Base-by-base conservation (phyloP, 2,888 invertebrate species). In the Macrophya alboannulata region DNA sequence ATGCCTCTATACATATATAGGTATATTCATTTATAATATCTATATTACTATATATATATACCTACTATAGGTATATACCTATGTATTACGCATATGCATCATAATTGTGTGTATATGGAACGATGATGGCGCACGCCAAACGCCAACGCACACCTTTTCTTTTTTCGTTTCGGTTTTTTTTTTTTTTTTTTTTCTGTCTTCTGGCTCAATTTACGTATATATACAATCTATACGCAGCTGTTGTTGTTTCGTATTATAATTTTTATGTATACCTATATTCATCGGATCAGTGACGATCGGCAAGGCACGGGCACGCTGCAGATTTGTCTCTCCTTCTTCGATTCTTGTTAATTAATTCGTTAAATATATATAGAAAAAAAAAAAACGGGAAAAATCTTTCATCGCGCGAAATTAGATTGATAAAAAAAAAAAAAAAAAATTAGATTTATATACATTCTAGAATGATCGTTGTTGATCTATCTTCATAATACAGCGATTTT, bases 121-220 rank as follows among this genome's bases (percentile, higher is more conserved):
- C 62, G 62, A 62, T 62, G 25, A 62, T 62, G 62, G 62, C 62
- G 62, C 25, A 62, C 62, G 62, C 12, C 62, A 25, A 62, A 62
- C 62, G 25, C 62, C 62, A 62, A 62, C 62, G 62, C 62, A 62
- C 25, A 62, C 62, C 62, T 62, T 62, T 25, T 62, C 21, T 25
- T 25, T 62, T 62, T 25, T 25, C 10, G 1, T 62, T 21, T 62
- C n/a, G n/a, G n/a, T 12, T 10, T 51, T 51, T 51, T 51, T 5
- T 6, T 55, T n/a, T n/a, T 55, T 55, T 8, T 55, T 55, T n/a
- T n/a, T 48, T 4, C 12, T 48, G 12, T n/a, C n/a, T 55, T 8
- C 55, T 2, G n/a, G n/a, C 55, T 55, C n/a, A 62, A 21, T 62
- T 25, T 62, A 62, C 12, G 48, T 48, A 48, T 48, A 48, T 48